These are phyloP conservation scores for Jacana jacana DNA, from an alignment of 2,113 vertebrate species.

Conservation along the genomic window DNA sequence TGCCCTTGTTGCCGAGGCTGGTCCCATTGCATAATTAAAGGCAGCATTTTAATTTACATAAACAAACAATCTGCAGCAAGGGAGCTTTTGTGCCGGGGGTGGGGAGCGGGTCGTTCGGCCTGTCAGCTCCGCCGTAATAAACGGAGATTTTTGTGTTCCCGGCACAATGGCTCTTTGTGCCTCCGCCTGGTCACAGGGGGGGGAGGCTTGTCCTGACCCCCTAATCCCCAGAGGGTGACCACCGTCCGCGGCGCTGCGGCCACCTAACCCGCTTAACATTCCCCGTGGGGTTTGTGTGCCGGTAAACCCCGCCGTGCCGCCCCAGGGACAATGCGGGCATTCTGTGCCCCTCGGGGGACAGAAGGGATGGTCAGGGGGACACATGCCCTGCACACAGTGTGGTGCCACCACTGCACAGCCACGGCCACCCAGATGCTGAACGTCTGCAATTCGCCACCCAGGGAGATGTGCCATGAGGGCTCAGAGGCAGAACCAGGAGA, in stretches of 20 bases:
- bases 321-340: background rate
- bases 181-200: constrained; percentile 76
- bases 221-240: constrained; percentile 86
- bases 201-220: constrained; percentile 77
- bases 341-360: background rate
- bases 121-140: constrained; percentile 73
- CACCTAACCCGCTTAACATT: constrained; percentile 86
- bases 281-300: constrained; percentile 61
- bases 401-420: background rate
- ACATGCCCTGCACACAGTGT: fast-evolving
- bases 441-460: fast-evolving
- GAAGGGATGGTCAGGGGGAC: background rate
- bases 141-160: constrained; percentile 81
- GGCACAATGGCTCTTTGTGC: constrained; percentile 87
- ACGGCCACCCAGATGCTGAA: background rate
- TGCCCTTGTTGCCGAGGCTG: background rate
- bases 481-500: background rate
- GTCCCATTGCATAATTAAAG: constrained; percentile 68
- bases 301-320: constrained; percentile 31
- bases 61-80: constrained; percentile 74
- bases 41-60: constrained; percentile 76
- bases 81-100: constrained; percentile 72
- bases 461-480: fast-evolving
- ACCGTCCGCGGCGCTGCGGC: constrained; percentile 67
- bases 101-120: constrained; percentile 72